Evolutionary conservation across 2,113 vertebrate species (phyloP).

Genomic region (Regulus satrapa): DNA sequence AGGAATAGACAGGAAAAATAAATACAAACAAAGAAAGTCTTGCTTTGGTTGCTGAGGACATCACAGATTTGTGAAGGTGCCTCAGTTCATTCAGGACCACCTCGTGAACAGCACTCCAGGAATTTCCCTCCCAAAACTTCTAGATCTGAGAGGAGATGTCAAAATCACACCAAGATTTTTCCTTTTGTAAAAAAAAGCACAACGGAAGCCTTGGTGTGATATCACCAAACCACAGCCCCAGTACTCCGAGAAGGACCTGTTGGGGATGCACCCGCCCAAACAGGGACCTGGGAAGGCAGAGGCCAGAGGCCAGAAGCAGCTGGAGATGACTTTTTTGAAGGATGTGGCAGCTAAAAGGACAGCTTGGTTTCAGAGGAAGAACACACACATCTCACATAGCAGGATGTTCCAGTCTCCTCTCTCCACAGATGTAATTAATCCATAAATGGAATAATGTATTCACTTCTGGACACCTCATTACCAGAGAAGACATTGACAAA

Average conservation of each 20-base stretch:
- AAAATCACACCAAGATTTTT: not conserved
- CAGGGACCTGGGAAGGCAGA: not conserved
- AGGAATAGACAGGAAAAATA: not conserved
- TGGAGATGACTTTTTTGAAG: not conserved
- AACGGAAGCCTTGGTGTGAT: no score
- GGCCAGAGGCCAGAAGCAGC: not conserved
- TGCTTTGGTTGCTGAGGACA: not conserved
- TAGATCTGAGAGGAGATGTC: not conserved
- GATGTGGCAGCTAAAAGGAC: slow-evolving; percentile 4
- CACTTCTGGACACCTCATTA: slow-evolving; percentile 65
- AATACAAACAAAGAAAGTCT: not conserved
- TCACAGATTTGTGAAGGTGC: not conserved
- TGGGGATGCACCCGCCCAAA: not conserved
- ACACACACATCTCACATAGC: not conserved
- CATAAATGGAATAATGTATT: slow-evolving; percentile 60
- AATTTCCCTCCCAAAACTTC: not conserved
- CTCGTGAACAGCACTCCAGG: not conserved
- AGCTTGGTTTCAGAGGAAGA: not conserved
- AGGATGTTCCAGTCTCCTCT: not conserved
- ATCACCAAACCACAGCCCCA: not conserved
- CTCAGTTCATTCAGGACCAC: not conserved
- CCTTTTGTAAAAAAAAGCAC: not conserved
- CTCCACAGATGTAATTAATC: slow-evolving; percentile 55
- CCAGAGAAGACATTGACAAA: slow-evolving; percentile 50
- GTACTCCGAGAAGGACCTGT: fast-evolving